Percentiles rank a stretch among this genome's conserved stretches.
Evolutionary conservation across 2,888 invertebrate species (phyloP).

Genomic region (Aphelenchoides bicaudatus): DNA sequence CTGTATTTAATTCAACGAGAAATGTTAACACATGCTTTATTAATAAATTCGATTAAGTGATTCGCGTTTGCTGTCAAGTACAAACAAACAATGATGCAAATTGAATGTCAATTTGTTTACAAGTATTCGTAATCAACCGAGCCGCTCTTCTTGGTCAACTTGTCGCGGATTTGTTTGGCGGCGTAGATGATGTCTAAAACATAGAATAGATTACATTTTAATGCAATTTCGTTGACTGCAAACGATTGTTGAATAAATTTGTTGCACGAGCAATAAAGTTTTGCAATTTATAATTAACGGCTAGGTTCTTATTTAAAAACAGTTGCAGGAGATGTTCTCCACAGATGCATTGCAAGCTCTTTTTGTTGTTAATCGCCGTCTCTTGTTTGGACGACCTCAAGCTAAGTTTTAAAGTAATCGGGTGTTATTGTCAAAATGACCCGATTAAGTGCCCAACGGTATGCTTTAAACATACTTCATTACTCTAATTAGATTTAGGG

Average conservation of each 20-base stretch:
- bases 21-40: not conserved
- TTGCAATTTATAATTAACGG: not conserved
- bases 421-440: no score
- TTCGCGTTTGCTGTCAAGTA: not conserved
- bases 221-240: not conserved
- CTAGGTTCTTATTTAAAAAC: no score
- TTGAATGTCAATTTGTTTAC: constrained; percentile 16
- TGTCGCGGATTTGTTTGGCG: constrained; percentile 31
- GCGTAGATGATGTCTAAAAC: constrained; percentile 32
- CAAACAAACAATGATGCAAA: not conserved
- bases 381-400: no score
- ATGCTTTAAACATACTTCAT: no score
- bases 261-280: not conserved
- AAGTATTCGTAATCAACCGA: constrained; percentile 14
- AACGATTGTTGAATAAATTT: not conserved
- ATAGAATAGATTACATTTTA: not conserved
- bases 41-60: not conserved
- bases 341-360: no score
- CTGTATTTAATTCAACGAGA: not conserved
- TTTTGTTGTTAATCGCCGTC: no score
- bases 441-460: no score
- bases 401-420: no score
- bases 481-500: no score
- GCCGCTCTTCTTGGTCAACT: constrained; percentile 31
- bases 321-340: no score